Evolutionary conservation across 2,797 vertebrate species (phyloP).

Genomic region (Sebastes aleutianus): DNA sequence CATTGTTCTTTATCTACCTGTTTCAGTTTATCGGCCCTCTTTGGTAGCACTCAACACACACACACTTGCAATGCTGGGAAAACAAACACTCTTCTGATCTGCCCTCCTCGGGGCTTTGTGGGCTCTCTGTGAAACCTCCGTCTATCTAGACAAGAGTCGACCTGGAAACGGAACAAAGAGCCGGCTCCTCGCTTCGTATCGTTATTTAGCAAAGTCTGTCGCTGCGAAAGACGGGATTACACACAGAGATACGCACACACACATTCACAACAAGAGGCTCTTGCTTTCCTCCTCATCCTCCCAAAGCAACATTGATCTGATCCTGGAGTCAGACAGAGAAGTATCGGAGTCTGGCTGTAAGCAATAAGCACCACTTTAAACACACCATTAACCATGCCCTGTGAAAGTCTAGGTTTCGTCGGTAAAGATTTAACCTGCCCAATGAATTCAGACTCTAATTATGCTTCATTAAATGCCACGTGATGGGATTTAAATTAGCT

Average conservation of each 20-base stretch:
- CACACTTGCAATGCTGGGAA: constrained; percentile 32
- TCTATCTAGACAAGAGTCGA: constrained; percentile 66
- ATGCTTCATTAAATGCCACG: constrained; percentile 56
- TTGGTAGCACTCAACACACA: constrained; percentile 33
- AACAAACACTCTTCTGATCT: constrained; percentile 67
- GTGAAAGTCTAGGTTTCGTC: constrained; percentile 72
- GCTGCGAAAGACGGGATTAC: constrained; percentile 12
- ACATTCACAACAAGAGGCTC: not conserved
- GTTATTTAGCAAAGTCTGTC: constrained; percentile 50
- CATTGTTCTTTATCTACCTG: constrained; percentile 62
- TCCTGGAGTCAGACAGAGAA: constrained; percentile 57
- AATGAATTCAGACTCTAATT: constrained; percentile 61
- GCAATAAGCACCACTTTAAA: constrained; percentile 55
- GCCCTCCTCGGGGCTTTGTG: constrained; percentile 55
- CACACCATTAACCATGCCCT: constrained; percentile 73
- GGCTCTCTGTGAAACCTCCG: constrained; percentile 52
- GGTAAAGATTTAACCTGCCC: constrained; percentile 75
- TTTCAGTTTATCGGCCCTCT: constrained; percentile 51
- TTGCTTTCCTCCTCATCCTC: constrained; percentile 50
- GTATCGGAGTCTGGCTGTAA: constrained; percentile 47
- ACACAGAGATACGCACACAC: not conserved
- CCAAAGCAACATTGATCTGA: constrained; percentile 63
- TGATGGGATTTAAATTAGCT: constrained; percentile 44
- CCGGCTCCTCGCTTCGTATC: constrained; percentile 19
- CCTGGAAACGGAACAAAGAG: constrained; percentile 68